Evolutionary conservation across 2,888 invertebrate species (phyloP), one percentile per base, ranked within the genome.

Genomic region (Nomada fabriciana): DNA sequence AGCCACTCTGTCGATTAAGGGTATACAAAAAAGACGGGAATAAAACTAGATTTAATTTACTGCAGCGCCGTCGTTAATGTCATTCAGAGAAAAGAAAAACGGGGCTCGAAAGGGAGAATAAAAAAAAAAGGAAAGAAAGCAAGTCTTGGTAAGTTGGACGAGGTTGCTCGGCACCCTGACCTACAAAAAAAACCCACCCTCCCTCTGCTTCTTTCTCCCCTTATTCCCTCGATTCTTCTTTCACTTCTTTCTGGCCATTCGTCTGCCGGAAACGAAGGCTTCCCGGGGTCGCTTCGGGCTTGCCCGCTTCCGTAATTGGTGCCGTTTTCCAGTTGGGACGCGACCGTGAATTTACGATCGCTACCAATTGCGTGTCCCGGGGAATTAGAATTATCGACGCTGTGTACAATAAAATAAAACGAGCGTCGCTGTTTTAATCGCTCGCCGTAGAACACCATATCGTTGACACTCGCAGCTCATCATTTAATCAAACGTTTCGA

Each of bases 361-460:
- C 57, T 50, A 52, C 57, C 50, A 25, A 72, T 68, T 42, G 73
- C 80, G 60, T 72, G 65, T 72, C n/a, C 23, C 65, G 36, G 69
- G 69, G 61, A 82, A 82, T 80, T 80, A 75, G 79, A 75, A 80
- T 82, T 65, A 76, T 80, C 77, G 76, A 65, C 60, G 52, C 65
- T 53, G 47, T n/a, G 60, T 71, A 60, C 60, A 71, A 77, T 60
- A 20, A 73, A 73, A 36, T 7, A 7, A 36, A 36, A 36, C 36
- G 36, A 70, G 63, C 57, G 42, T 15, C 20, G 52, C n/a, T 36
- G 36, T 36, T 36, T 36, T 36, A 36, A 36, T 36, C 36, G 36
- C 7, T 0, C 36, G 36, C 36, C 36, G 36, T 36, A 7, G 36
- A 5, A 0, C 29, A 5, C 7, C 29, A 29, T 29, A 29, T 29